A percentile compares a stretch with the other conserved stretches of the same genome.
Evolutionary conservation across 2,797 vertebrate species (phyloP).

Genomic region (Yasuhikotakia modesta): DNA sequence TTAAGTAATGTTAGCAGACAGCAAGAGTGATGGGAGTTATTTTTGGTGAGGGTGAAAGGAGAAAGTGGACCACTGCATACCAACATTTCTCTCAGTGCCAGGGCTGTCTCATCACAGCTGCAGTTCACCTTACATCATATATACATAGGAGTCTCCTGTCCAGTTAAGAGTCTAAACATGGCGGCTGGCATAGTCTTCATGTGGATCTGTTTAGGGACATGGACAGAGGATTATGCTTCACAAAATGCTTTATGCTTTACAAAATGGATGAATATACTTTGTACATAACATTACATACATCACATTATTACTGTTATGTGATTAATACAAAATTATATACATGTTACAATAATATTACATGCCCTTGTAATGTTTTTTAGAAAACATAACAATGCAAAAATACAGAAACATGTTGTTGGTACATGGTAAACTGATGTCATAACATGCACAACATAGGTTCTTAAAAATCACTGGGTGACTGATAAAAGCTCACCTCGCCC

Average conservation of each 20-base stretch:
- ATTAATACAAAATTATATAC: too few relatives aligned
- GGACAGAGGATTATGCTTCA: constrained; percentile 11
- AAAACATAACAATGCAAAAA: too few relatives aligned
- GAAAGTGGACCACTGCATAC: constrained; percentile 23
- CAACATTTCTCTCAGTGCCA: constrained; percentile 2
- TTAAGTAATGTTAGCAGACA: constrained; percentile 42
- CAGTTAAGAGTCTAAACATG: constrained; percentile 98
- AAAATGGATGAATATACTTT: background rate
- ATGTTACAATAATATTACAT: too few relatives aligned
- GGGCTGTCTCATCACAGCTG: constrained; percentile 27
- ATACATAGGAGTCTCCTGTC: constrained; percentile 97
- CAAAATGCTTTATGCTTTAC: too few relatives aligned
- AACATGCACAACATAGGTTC: background rate
- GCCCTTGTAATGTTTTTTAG: too few relatives aligned
- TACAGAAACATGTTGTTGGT: background rate
- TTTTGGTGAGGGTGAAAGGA: constrained; percentile 44
- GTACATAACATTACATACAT: background rate
- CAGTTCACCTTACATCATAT: constrained; percentile 76
- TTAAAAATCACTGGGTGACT: background rate
- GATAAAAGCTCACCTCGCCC: constrained; percentile 86
- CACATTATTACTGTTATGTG: background rate
- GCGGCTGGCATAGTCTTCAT: constrained; percentile 99
- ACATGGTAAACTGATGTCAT: background rate
- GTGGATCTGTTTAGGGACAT: constrained; percentile 83
- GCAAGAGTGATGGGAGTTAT: constrained; percentile 37